Percentiles rank a stretch among this genome's conserved stretches.
Conservation (phyloP, 2,113 vertebrate genomes). For the Dicrurus megarhynchus region DNA sequence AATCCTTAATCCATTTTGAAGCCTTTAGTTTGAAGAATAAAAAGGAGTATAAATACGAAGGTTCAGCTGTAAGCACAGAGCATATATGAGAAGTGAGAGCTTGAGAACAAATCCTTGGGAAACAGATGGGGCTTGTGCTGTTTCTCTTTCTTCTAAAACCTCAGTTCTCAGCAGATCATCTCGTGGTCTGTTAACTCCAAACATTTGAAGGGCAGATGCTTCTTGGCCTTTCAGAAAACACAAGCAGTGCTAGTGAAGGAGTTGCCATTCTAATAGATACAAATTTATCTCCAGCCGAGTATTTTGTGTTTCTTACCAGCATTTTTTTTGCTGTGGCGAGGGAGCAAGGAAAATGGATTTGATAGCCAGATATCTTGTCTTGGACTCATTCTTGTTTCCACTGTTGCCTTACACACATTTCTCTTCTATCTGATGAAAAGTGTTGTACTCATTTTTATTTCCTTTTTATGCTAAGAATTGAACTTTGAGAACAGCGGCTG, state of each 20-base stretch:
- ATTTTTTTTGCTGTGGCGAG: not conserved
- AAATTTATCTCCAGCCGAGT: not conserved
- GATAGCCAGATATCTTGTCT: not conserved
- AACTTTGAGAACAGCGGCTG: not conserved
- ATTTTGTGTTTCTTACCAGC: not conserved
- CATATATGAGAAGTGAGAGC: not conserved
- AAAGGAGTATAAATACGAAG: not conserved
- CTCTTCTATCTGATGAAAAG: conserved; percentile 14
- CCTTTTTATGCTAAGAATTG: conserved; percentile 25
- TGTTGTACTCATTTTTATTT: conserved; percentile 37
- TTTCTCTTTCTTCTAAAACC: conserved; percentile 15
- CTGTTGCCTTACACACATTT: not conserved
- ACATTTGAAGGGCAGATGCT: conserved; percentile 8
- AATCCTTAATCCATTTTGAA: not conserved
- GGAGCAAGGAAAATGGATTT: not conserved
- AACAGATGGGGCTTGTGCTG: conserved; percentile 21
- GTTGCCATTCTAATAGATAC: not conserved
- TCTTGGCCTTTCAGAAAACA: not conserved
- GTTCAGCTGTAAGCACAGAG: not conserved
- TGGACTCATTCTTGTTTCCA: not conserved
- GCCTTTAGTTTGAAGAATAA: not conserved
- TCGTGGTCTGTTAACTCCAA: not conserved
- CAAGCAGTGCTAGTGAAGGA: not conserved
- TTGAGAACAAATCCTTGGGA: conserved; percentile 11
- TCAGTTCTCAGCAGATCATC: conserved; percentile 20